Evolutionary conservation across 2,113 vertebrate genomes (phyloP).

Genomic region (Nestor notabilis): DNA sequence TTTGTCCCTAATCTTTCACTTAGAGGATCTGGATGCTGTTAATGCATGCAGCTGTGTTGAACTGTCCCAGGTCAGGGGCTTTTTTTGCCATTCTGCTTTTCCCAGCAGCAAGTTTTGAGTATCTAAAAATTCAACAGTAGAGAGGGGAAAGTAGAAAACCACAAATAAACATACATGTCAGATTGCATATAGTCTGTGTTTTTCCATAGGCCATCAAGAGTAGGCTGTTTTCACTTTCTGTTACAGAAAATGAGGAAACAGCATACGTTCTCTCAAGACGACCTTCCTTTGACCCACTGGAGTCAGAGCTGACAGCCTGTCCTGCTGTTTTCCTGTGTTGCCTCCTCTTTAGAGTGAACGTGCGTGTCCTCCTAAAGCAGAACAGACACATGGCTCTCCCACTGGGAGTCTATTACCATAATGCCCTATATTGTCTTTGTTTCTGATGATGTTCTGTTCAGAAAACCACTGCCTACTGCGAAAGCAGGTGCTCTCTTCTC

Average conservation of each 20-base stretch:
- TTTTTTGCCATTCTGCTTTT: neutral
- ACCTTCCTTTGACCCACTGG: neutral
- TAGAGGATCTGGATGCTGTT: neutral
- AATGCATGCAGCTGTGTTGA: rapidly evolving
- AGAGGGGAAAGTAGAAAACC: neutral
- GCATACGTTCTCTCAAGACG: neutral
- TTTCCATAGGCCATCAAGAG: neutral
- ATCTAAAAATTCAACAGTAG: neutral
- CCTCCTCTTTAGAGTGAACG: neutral
- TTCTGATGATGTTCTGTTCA: neutral
- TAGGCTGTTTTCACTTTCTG: neutral
- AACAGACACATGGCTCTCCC: neutral
- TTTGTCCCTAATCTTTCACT: neutral
- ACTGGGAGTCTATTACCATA: neutral
- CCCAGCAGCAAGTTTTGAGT: neutral
- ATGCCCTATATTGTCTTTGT: neutral
- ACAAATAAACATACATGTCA: neutral
- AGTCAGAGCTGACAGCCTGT: neutral
- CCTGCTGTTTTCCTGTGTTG: neutral
- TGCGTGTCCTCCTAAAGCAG: neutral
- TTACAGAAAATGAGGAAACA: neutral
- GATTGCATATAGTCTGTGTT: neutral
- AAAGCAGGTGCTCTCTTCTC: neutral
- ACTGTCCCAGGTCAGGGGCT: neutral
- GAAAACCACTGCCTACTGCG: neutral